A percentile compares a stretch with the other conserved stretches of the same genome.
Evolutionary conservation across 92 coral and sea anemone species (phyloP).

Genomic region (Pocillopora grandis): DNA sequence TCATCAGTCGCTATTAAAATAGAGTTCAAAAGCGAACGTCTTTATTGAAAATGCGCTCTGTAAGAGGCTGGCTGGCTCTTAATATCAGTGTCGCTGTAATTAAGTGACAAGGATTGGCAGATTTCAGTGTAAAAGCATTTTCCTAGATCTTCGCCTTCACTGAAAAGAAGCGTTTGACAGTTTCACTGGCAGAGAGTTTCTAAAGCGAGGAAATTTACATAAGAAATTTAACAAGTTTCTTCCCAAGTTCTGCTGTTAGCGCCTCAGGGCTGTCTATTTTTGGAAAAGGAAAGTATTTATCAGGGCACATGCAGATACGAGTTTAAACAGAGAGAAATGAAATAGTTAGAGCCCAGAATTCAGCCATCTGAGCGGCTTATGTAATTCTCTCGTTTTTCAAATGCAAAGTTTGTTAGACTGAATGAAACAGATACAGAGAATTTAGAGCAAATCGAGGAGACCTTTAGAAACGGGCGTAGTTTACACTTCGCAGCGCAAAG

Average conservation of each 20-base stretch:
- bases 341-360: not conserved
- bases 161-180: slow-evolving; percentile 5
- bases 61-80: slow-evolving; percentile 52
- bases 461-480: no score
- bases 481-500: no score
- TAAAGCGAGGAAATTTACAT: slow-evolving; percentile 34
- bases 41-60: slow-evolving; percentile 58
- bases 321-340: not conserved
- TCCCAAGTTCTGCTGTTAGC: not conserved
- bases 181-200: not conserved
- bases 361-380: no score
- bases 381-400: no score
- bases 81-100: slow-evolving; percentile 53
- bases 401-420: no score
- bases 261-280: slow-evolving; percentile 31
- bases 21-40: slow-evolving; percentile 82
- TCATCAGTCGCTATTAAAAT: slow-evolving; percentile 51
- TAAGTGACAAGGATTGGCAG: slow-evolving; percentile 39
- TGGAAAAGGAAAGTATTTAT: not conserved
- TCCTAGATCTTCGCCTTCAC: not conserved
- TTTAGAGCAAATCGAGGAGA: no score
- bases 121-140: slow-evolving; percentile 5
- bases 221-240: slow-evolving; percentile 3
- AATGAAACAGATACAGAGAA: no score
- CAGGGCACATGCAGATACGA: not conserved